Evolutionary conservation across 2,797 vertebrate species (phyloP), one percentile per base, ranked within the genome.

Genomic region (Cyclura pinguis): DNA sequence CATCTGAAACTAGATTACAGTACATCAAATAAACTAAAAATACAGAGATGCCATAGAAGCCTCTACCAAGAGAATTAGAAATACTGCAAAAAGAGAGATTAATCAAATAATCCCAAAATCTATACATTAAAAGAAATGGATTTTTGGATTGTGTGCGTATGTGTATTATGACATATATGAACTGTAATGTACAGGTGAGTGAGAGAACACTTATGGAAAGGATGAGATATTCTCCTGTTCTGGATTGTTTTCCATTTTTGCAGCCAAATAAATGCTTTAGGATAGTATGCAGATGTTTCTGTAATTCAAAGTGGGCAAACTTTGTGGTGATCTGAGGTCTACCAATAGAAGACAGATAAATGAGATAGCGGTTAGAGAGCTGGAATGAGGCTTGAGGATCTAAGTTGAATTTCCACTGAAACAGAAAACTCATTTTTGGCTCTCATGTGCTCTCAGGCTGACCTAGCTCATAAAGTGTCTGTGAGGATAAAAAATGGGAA

Each of bases 21-120:
- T 32, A 55, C 47, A 93, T 55, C n/a, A 86, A 76, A 88, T 90
- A 69, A 76, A 86, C 57, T 55, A 12, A 84, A 86, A 90, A 76
- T 59, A 62, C 18, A 81, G 85, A 87, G 42, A 50, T 59, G 55
- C 55, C 74, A 87, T 10, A 72, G 29, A 29, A 82, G 9, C 10
- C 59, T 85, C 55, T 52, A 64, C 29, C 13, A 83, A 27, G 52
- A 55, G 59, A 62, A 84, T 84, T 18, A 16, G 86, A 64, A 69
- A 86, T 89, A 55, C 52, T 84, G 20, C 59, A 42, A 69, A 32
- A 76, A 47, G 35, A 57, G 16, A 83, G 67, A 72, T 78, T 42
- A 72, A 42, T 13, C 42, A 76, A 20, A 88, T 14, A 59, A 73
- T 67, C 24, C 20, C 22, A 13, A 85, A 80, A 62, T 42, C 8